Conservation (phyloP, 2,797 vertebrate genomes). For the Stomatorhinus walkeri region DNA sequence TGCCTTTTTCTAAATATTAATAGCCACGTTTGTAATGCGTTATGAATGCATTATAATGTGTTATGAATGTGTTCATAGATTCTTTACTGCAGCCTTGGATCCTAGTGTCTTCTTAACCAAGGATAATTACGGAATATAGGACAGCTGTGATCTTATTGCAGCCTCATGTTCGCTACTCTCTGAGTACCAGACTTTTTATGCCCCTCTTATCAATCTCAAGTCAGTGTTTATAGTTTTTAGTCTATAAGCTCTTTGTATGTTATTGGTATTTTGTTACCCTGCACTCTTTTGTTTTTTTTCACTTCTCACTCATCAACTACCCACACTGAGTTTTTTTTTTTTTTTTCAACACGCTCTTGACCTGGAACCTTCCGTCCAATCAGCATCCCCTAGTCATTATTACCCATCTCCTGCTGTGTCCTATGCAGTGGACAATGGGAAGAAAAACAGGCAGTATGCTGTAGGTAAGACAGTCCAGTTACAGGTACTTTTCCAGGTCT, state of each 20-base stretch:
- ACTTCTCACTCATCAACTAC: background rate
- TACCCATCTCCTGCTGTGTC: background rate
- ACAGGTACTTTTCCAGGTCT: background rate
- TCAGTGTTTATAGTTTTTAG: background rate
- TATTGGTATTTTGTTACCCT: background rate
- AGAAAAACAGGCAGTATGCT: background rate
- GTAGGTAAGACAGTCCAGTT: background rate
- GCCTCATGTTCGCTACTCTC: background rate
- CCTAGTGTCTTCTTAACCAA: background rate
- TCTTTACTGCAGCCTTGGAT: background rate
- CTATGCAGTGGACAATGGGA: background rate
- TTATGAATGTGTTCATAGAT: background rate
- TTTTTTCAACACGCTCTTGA: background rate
- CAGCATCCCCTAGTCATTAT: background rate
- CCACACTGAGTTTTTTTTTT: background rate
- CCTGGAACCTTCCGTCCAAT: background rate
- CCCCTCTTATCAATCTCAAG: background rate
- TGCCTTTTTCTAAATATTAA: background rate
- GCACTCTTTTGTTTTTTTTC: background rate
- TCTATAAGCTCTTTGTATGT: background rate
- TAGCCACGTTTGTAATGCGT: background rate
- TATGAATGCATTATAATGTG: background rate
- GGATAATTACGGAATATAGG: background rate
- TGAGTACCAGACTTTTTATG: background rate
- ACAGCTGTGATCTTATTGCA: background rate